Evolutionary conservation across 2,113 vertebrate species (phyloP).

Genomic region (Phycodurus eques): DNA sequence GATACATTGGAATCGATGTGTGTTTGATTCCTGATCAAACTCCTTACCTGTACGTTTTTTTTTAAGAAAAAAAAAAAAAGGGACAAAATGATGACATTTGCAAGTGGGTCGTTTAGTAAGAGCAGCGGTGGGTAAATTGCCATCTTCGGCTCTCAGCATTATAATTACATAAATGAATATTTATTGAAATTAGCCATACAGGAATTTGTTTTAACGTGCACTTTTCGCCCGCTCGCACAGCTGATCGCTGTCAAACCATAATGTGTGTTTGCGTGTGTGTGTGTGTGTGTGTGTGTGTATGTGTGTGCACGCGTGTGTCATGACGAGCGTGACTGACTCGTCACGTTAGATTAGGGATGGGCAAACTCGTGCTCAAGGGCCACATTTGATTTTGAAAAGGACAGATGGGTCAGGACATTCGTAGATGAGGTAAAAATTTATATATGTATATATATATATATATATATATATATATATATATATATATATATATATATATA

Average conservation of each 20-base stretch:
- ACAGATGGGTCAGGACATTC: no score
- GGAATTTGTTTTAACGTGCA: slow-evolving; percentile 36
- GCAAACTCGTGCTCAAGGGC: no score
- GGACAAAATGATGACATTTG: background rate
- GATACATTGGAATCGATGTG: background rate
- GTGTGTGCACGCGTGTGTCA: no score
- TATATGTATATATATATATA: no score
- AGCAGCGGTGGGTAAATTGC: slow-evolving; percentile 4
- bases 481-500: no score
- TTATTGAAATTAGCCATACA: slow-evolving; percentile 32
- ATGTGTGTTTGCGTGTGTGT: background rate
- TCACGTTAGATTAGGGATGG: no score
- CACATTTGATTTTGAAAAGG: no score
- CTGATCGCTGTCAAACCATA: slow-evolving; percentile 21
- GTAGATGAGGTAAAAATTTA: no score
- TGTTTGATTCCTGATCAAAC: background rate
- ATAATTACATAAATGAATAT: slow-evolving; percentile 38
- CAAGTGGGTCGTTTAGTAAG: slow-evolving; percentile 2
- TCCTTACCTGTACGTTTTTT: background rate
- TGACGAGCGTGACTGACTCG: background rate
- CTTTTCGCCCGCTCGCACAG: slow-evolving; percentile 23
- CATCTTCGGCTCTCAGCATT: slow-evolving; percentile 1
- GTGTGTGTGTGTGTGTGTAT: background rate
- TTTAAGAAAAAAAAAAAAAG: background rate
- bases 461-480: no score